phyloP scores from a whole-genome alignment of 2,113 vertebrate genomes.

The Aplodontia rufa region DNA sequence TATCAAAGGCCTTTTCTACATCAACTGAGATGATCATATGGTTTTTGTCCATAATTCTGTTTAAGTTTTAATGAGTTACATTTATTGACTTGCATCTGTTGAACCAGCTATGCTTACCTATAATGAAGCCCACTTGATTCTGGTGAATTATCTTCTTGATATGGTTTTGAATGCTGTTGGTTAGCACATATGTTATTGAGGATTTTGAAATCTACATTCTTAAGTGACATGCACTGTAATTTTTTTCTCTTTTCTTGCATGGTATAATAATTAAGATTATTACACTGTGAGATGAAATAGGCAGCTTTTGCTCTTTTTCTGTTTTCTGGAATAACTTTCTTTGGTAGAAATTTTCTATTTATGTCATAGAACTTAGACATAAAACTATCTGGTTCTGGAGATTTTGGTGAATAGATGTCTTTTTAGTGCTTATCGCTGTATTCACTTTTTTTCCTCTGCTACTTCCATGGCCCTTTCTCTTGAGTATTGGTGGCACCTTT shows the following conservation, averaged over 20 bases:
- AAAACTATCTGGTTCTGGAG: neutral
- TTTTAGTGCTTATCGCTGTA: neutral
- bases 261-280: neutral
- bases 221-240: neutral
- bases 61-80: too few relatives aligned
- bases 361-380: neutral
- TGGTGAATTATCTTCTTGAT: too few relatives aligned
- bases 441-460: neutral
- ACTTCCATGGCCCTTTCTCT: neutral
- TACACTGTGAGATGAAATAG: neutral
- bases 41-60: too few relatives aligned
- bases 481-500: neutral
- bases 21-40: too few relatives aligned
- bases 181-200: too few relatives aligned
- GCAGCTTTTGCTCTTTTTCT: neutral
- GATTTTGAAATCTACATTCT: constrained; percentile 10
- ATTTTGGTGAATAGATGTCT: neutral
- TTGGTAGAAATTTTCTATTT: constrained; percentile 14
- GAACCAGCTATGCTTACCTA: too few relatives aligned
- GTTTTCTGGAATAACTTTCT: neutral
- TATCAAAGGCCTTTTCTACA: too few relatives aligned
- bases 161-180: too few relatives aligned
- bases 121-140: too few relatives aligned
- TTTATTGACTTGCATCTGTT: too few relatives aligned
- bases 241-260: constrained; percentile 11